phyloP scores from a whole-genome alignment of 2,113 vertebrate genomes.

The Spilogale gracilis region DNA sequence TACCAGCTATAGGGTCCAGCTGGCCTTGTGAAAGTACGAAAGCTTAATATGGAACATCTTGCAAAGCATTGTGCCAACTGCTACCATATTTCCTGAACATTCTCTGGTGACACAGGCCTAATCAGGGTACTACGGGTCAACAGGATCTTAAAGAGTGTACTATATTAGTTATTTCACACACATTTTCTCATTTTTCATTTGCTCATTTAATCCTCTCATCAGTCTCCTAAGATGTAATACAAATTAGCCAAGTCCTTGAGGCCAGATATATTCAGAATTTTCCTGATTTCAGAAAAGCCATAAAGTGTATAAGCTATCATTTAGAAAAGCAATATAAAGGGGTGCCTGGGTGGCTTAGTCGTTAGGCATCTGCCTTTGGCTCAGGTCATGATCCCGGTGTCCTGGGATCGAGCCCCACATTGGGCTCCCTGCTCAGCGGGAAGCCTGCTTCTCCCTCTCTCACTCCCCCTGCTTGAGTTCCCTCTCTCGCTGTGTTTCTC shows the following conservation, averaged over 20 bases:
- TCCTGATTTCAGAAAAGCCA: conserved; percentile 21
- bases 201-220: not conserved
- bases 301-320: not conserved
- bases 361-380: too few species aligned
- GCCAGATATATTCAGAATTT: not conserved
- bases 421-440: too few species aligned
- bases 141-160: not conserved
- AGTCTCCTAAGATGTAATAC: not conserved
- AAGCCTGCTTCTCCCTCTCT: too few species aligned
- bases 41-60: not conserved
- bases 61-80: not conserved
- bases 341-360: too few species aligned
- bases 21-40: not conserved
- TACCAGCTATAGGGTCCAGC: not conserved
- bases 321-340: not conserved
- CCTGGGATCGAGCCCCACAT: too few species aligned
- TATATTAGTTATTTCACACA: not conserved
- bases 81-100: not conserved
- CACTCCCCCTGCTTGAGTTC: too few species aligned
- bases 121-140: not conserved
- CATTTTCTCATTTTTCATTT: not conserved
- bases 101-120: not conserved
- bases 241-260: not conserved
- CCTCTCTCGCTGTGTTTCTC: too few species aligned
- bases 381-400: too few species aligned